Conservation (phyloP, 2,113 vertebrate species). For the Thamnophis sirtalis region DNA sequence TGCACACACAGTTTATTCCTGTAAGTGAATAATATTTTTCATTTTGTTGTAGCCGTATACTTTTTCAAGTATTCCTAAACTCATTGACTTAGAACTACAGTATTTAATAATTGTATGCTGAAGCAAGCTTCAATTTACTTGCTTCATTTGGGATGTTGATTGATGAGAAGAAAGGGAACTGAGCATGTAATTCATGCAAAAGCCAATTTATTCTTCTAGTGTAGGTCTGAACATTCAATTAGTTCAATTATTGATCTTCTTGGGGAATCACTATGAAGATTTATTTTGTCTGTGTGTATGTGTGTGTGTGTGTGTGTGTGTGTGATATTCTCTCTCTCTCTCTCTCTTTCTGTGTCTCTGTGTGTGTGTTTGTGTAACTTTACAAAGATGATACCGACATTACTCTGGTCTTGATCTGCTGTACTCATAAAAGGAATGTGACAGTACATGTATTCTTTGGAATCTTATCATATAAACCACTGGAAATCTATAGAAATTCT, state of each 20-base stretch:
- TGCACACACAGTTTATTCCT: not conserved
- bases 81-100: not conserved
- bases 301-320: not conserved
- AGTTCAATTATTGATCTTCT: constrained; percentile 15
- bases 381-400: not conserved
- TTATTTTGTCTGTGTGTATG: not conserved
- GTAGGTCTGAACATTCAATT: constrained; percentile 10
- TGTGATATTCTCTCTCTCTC: not conserved
- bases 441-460: not conserved
- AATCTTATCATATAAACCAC: not conserved
- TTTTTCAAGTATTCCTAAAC: not conserved
- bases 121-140: constrained; percentile 6
- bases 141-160: not conserved
- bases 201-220: constrained; percentile 11
- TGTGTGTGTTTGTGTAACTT: not conserved
- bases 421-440: not conserved
- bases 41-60: not conserved
- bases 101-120: constrained; percentile 11
- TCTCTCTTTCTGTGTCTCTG: too few species aligned
- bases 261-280: constrained; percentile 13
- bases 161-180: not conserved
- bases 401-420: not conserved
- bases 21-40: not conserved
- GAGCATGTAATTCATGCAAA: constrained; percentile 8
- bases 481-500: not conserved